phyloP scores from a whole-genome alignment of 2,113 vertebrate genomes.

The Mionectes macconnelli region DNA sequence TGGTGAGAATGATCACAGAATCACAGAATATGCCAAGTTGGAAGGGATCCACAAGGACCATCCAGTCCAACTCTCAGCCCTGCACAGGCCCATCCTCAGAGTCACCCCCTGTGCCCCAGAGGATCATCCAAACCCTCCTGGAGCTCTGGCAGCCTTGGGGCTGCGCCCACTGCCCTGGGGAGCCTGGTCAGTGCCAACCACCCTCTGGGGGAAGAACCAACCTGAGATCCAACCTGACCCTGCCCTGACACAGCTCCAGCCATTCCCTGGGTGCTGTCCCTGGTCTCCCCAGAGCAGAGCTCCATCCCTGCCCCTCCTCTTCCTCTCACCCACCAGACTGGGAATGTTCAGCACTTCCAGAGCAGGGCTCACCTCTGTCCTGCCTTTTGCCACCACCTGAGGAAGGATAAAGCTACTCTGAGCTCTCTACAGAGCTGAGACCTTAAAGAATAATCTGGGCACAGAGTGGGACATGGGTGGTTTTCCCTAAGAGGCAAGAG shows the following conservation, averaged over 20 bases:
- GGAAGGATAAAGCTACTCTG: background rate
- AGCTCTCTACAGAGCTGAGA: background rate
- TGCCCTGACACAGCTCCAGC: background rate
- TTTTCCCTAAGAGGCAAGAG: background rate
- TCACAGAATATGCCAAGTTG: background rate
- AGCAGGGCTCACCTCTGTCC: background rate
- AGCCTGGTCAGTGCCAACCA: background rate
- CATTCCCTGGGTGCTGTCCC: background rate
- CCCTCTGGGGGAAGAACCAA: background rate
- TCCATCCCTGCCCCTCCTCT: background rate
- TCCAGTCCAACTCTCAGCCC: background rate
- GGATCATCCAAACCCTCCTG: background rate
- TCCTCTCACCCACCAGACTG: background rate
- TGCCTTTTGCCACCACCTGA: background rate
- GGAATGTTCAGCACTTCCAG: background rate
- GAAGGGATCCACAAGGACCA: background rate
- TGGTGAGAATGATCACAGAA: background rate
- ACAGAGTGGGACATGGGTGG: fast-evolving
- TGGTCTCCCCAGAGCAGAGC: background rate
- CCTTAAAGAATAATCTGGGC: background rate
- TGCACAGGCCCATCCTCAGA: background rate
- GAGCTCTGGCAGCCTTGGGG: background rate
- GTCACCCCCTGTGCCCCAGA: background rate
- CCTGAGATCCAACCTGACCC: background rate
- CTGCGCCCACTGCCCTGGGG: background rate